Base-by-base conservation (phyloP, 2,113 vertebrate genomes). In the Alosa alosa region DNA sequence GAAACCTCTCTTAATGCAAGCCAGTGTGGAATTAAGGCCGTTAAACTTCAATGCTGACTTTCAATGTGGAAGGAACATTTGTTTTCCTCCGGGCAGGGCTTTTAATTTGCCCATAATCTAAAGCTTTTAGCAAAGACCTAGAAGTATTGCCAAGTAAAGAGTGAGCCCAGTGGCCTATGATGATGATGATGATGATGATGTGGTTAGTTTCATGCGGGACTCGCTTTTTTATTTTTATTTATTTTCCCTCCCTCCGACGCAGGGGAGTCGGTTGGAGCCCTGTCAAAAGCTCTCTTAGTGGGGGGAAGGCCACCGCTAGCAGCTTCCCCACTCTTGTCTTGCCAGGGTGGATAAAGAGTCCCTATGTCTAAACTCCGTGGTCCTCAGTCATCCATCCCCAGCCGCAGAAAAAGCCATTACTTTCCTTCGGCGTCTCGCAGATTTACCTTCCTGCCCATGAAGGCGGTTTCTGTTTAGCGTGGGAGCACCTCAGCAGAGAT, bases 231-330 rank as follows among this genome's bases (percentile, higher is more conserved):
- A 85, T 86, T 88, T 83, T 88, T 89, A 87, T 89, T 89, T 89
- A 89, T 87, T 87, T 86, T 85, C 85, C 85, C 72, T 83, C 85
- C 87, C 44, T 52, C 81, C 64, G 82, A 49, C 86, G 83, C 86
- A 84, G 87, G 88, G 84, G 88, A 57, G 83, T 78, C 15, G 88
- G 88, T 86, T 89, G 87, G 89, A 90, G 83, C 50, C 83, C 86
- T 85, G 84, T 91, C 87, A 89, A 89, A 85, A 89, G 90, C 89
- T 85, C 83, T 85, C 85, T 90, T 87, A 87, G 86, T 82, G 75
- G 60, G 81, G 72, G 72, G 81, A 84, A 88, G 81, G 86, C 85
- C 55, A 31, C 78, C 64, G 83, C 83, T 86, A 85, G 10, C n/a
- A 52, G 50, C 50, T 15, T 52, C 25, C 25, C 85, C 84, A 84